A percentile compares a stretch with the other conserved stretches of the same genome.
phyloP scores from a whole-genome alignment of 1,140 invertebrate genomes.

The Meloidogyne chitwoodi region DNA sequence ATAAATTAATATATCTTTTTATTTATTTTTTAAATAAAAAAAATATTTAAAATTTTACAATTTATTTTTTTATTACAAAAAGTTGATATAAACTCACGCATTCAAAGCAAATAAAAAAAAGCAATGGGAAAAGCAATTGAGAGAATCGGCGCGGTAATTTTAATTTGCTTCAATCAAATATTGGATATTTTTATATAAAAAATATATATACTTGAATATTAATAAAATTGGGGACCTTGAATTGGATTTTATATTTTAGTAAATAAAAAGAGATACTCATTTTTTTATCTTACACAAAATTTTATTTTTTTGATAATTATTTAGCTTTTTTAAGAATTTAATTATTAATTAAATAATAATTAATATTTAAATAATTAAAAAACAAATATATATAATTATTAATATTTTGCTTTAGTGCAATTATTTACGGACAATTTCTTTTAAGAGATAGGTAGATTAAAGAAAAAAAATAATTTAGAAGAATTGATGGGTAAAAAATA shows the following conservation, averaged over 20 bases:
- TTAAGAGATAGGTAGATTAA: too few species aligned
- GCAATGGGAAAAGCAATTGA: neutral
- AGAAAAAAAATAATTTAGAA: neutral
- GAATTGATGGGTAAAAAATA: too few species aligned
- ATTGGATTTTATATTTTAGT: neutral
- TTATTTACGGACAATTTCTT: neutral
- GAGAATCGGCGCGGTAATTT: neutral
- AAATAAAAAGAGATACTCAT: too few species aligned
- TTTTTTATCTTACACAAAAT: too few species aligned
- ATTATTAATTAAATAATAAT: neutral
- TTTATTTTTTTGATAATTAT: too few species aligned
- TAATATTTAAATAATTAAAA: too few species aligned
- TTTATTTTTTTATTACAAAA: neutral
- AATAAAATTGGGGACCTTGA: neutral
- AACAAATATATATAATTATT: too few species aligned
- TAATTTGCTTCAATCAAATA: neutral
- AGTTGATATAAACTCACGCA: neutral
- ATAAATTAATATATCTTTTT: too few species aligned
- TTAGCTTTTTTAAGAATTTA: neutral
- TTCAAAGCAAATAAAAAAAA: neutral
- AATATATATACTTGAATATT: neutral
- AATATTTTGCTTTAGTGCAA: neutral
- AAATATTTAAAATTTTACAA: neutral
- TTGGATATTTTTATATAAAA: neutral
- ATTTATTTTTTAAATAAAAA: neutral